These are phyloP conservation scores for Andrena cerasifolii DNA, from an alignment of 1,140 invertebrate species.

Conservation along the genomic window DNA sequence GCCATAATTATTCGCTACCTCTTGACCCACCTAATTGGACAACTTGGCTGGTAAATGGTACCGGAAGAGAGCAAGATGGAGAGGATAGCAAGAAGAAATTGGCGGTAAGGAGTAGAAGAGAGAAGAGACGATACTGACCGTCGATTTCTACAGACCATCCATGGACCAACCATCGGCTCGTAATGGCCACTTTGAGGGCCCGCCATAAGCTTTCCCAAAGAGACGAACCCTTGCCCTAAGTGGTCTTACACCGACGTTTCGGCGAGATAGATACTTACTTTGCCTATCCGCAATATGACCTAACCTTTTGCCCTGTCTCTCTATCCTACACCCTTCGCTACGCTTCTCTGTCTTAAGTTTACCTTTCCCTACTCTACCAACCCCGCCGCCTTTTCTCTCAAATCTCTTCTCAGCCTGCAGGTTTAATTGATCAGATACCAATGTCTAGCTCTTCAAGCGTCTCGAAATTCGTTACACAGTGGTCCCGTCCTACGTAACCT, in stretches of 20 bases:
- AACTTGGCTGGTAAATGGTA: conserved; percentile 69
- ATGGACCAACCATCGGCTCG: conserved; percentile 68
- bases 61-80: conserved; percentile 63
- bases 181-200: conserved; percentile 81
- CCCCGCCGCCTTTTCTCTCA: conserved; percentile 1
- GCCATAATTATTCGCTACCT: conserved; percentile 68
- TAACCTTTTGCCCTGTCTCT: conserved; percentile 59
- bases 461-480: neutral
- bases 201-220: conserved; percentile 75
- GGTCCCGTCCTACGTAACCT: no score
- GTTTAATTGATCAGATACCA: conserved; percentile 72
- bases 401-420: conserved; percentile 18
- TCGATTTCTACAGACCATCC: conserved; percentile 68
- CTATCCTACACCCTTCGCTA: conserved; percentile 1
- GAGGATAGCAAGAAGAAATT: conserved; percentile 43
- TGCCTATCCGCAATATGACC: conserved; percentile 73
- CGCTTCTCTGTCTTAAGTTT: conserved; percentile 24
- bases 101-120: conserved; percentile 1
- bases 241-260: conserved; percentile 76
- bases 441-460: conserved; percentile 37
- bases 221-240: conserved; percentile 72
- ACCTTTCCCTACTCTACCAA: conserved; percentile 1
- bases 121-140: conserved; percentile 52
- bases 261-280: conserved; percentile 71
- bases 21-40: conserved; percentile 74